Evolutionary conservation across 2,888 invertebrate species (phyloP).

Genomic region (Drosophila merina): DNA sequence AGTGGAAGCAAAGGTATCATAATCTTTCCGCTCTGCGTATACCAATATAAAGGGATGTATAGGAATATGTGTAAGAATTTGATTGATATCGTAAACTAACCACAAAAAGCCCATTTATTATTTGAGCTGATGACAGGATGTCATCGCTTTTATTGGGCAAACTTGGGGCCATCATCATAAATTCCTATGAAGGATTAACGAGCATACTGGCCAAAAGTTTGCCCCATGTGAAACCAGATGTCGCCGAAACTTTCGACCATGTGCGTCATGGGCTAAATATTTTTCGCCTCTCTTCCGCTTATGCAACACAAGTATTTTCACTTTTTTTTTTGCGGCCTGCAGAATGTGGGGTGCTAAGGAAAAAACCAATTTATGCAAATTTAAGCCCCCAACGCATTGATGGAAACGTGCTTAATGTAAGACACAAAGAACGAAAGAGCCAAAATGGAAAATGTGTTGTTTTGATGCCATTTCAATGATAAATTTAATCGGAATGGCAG

Average conservation of each 20-base stretch:
- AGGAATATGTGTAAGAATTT: background rate
- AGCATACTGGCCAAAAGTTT: slow-evolving; percentile 58
- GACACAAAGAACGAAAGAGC: slow-evolving; percentile 12
- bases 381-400: slow-evolving; percentile 57
- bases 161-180: slow-evolving; percentile 72
- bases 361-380: slow-evolving; percentile 67
- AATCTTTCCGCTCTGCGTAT: background rate
- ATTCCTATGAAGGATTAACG: slow-evolving; percentile 79
- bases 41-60: background rate
- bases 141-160: slow-evolving; percentile 58
- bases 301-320: slow-evolving; percentile 54
- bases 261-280: slow-evolving; percentile 46
- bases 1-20: background rate
- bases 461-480: slow-evolving; percentile 71
- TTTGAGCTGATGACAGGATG: slow-evolving; percentile 65
- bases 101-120: slow-evolving; percentile 47
- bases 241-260: slow-evolving; percentile 43
- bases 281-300: slow-evolving; percentile 25
- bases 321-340: slow-evolving; percentile 5
- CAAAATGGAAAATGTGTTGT: slow-evolving; percentile 31
- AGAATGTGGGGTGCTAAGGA: background rate
- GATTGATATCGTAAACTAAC: slow-evolving; percentile 1
- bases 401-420: slow-evolving; percentile 60
- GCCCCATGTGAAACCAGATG: slow-evolving; percentile 58
- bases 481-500: slow-evolving; percentile 50